Conservation (phyloP, 2,888 invertebrate genomes). For the Dromius quadrimaculatus region DNA sequence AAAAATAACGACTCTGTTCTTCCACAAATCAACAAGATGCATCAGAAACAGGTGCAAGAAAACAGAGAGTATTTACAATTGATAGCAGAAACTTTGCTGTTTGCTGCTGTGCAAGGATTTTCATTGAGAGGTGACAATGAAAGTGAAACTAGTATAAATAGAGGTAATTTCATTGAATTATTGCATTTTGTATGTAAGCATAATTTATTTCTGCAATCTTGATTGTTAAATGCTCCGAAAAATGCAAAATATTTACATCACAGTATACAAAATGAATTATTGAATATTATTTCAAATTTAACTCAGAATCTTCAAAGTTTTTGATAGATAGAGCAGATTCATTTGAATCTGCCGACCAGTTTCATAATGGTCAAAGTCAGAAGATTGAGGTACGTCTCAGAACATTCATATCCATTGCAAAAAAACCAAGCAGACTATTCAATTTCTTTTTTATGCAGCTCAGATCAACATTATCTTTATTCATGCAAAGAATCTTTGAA, state of each 20-base stretch:
- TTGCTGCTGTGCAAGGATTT: background rate
- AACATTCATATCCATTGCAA: no score
- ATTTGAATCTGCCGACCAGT: no score
- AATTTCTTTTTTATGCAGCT: no score
- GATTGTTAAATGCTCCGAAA: background rate
- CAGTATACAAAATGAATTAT: slow-evolving; percentile 45
- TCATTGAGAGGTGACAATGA: background rate
- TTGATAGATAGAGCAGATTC: no score
- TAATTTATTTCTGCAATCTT: background rate
- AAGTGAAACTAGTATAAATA: background rate
- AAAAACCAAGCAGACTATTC: no score
- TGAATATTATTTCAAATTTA: slow-evolving; percentile 28
- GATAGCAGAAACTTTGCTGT: background rate
- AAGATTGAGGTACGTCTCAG: no score
- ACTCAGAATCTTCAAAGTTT: no score
- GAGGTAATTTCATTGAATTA: slow-evolving; percentile 7
- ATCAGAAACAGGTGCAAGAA: background rate
- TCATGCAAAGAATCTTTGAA: no score
- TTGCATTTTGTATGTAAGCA: background rate
- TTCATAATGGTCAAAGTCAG: no score
- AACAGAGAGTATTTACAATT: background rate
- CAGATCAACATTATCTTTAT: no score
- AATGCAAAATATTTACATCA: slow-evolving; percentile 48
- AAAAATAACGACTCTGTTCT: background rate
- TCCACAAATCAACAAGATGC: background rate